Base-by-base conservation (phyloP, 2,888 invertebrate species). In the Onthophagus sagittarius region DNA sequence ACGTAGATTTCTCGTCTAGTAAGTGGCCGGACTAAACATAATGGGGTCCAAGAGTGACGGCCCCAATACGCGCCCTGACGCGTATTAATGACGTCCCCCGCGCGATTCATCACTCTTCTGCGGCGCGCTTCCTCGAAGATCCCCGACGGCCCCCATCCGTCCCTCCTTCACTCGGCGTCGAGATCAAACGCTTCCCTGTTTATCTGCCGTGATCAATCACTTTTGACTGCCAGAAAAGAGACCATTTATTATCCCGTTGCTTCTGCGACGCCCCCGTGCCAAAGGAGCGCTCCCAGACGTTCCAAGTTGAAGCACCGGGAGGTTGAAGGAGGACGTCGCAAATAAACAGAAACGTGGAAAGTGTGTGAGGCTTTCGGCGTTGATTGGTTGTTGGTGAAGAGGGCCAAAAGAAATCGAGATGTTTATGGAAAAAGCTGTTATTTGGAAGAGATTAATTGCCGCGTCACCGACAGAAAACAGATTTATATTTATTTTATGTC, bases 31-130 rank as follows among this genome's bases (percentile, higher is more conserved):
- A 23, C 23, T 23, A 23, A 23, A 23, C 23, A 23, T 23, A 23
- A 53, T 11, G 39, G 39, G 39, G 39, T 7, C 39, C 39, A 7
- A 83, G 83, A 84, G 80, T 85, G 85, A 83, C 85, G 84, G 83
- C 82, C 84, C 82, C 85, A 85, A 85, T 85, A 85, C 85, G 83
- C 81, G 80, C 78, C 79, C 81, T 84, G 86, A 85, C 86, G 83
- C 80, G 83, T 85, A 86, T 86, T 85, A 85, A 86, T 86, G 86
- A 85, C 84, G 83, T 80, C 80, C 80, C 82, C 78, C 76, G 80
- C 82, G 82, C 85, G 84, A 85, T 85, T 85, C 85, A 86, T 85
- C 85, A 85, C 85, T 84, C 85, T 83, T 84, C 82, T 82, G 81
- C 82, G 79, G 79, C 79, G 76, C 81, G 78, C 80, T 80, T 81